Evolutionary conservation across 2,888 invertebrate species (phyloP).

Genomic region (Cataglyphis rosenhaueri): DNA sequence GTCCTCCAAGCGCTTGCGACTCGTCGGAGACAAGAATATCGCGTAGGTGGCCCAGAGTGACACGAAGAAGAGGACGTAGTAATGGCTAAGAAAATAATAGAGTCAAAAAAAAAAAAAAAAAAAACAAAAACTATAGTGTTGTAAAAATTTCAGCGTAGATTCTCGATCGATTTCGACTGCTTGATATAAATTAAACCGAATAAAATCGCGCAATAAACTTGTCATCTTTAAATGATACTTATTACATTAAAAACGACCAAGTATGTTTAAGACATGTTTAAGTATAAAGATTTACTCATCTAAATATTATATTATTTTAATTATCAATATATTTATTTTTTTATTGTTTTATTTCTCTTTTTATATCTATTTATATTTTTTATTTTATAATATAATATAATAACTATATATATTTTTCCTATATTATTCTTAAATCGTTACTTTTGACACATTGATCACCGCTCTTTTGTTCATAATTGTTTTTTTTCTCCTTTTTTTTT

Average conservation of each 20-base stretch:
- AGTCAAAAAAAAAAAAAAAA: neutral
- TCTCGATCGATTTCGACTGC: neutral
- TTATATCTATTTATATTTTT: neutral
- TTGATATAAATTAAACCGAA: neutral
- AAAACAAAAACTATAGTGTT: neutral
- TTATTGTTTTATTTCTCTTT: too few species aligned
- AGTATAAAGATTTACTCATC: neutral
- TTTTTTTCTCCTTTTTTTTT: neutral
- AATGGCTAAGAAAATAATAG: neutral
- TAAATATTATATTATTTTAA: neutral
- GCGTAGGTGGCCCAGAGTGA: conserved; percentile 14
- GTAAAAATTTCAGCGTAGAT: neutral
- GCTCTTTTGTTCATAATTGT: neutral
- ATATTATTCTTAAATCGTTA: neutral
- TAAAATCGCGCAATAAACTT: neutral
- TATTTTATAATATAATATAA: neutral
- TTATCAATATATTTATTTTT: neutral
- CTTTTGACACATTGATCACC: neutral
- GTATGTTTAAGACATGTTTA: neutral
- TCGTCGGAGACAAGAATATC: conserved; percentile 48
- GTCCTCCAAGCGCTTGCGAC: conserved; percentile 52
- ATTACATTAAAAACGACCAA: neutral
- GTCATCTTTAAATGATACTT: neutral
- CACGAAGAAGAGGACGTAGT: neutral
- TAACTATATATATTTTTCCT: neutral